Percentiles rank a stretch among this genome's conserved stretches.
Conservation (phyloP, 2,113 vertebrate genomes). For the Megaceryle torquata region DNA sequence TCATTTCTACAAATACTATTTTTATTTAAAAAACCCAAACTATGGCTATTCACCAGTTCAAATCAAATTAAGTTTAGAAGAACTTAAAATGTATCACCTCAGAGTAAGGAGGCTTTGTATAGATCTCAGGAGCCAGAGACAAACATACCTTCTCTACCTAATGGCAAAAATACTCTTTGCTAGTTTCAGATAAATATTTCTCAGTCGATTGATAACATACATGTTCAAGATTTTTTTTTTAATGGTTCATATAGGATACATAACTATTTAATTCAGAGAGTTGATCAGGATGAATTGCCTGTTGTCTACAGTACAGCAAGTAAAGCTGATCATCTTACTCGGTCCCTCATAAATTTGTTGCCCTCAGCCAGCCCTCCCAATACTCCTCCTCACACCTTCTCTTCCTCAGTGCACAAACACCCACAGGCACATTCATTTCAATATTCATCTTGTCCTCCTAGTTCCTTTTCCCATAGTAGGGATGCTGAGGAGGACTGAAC, state of each 20-base stretch:
- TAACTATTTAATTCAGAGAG: not conserved
- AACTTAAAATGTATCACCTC: not conserved
- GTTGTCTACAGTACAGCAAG: not conserved
- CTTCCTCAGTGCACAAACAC: not conserved
- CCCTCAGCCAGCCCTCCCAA: not conserved
- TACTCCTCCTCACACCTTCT: not conserved
- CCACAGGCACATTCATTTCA: not conserved
- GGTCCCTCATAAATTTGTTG: not conserved
- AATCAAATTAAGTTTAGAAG: not conserved
- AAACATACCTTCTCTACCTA: not conserved
- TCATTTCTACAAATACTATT: not conserved
- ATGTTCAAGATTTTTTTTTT: not conserved
- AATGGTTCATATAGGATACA: fast-evolving
- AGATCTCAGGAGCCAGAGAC: not conserved
- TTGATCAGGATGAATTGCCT: not conserved
- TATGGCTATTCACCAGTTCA: not conserved
- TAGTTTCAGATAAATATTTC: not conserved
- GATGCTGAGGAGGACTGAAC: not conserved
- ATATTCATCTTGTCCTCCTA: not conserved
- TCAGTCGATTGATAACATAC: not conserved
- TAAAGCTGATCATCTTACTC: not conserved
- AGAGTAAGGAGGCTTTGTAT: not conserved
- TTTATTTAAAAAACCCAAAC: not conserved
- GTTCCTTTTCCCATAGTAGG: not conserved
- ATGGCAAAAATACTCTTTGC: not conserved